These are phyloP conservation scores for Malurus elegans DNA, from an alignment of 2,113 vertebrate species.

Conservation along the genomic window DNA sequence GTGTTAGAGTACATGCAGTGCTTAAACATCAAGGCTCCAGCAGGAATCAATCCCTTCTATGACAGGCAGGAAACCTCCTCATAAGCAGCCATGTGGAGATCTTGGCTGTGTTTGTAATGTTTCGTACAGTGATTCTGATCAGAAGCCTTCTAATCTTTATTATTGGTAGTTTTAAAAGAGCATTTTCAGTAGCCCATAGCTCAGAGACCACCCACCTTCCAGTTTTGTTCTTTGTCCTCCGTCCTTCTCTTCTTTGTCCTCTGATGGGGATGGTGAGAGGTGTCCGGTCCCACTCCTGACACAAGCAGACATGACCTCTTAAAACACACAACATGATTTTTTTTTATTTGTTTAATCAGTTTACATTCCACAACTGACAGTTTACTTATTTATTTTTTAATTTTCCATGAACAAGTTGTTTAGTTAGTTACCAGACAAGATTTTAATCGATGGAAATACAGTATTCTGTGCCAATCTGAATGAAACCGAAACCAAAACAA, in stretches of 20 bases:
- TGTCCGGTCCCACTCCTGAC: not conserved
- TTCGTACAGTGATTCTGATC: not conserved
- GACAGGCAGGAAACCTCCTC: not conserved
- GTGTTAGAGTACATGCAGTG: not conserved
- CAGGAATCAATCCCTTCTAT: not conserved
- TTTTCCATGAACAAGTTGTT: slow-evolving; percentile 79
- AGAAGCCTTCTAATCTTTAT: not conserved
- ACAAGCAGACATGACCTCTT: slow-evolving; percentile 54
- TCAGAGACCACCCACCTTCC: not conserved
- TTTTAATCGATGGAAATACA: slow-evolving; percentile 74
- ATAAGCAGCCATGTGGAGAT: not conserved
- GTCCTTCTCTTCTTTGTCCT: not conserved
- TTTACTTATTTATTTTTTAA: slow-evolving; percentile 73
- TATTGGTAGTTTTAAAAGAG: not conserved
- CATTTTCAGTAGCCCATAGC: not conserved
- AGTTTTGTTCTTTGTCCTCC: not conserved
- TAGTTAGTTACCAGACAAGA: slow-evolving; percentile 79
- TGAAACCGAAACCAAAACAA: slow-evolving; percentile 42
- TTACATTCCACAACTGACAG: slow-evolving; percentile 85
- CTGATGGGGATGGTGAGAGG: not conserved
- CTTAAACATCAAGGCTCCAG: not conserved
- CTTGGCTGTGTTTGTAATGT: not conserved
- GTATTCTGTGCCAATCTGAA: slow-evolving; percentile 70
- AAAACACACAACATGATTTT: slow-evolving; percentile 82
- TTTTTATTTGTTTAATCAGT: slow-evolving; percentile 83